Evolutionary conservation across 1,140 invertebrate genomes (phyloP), one percentile per base, ranked within the genome.

Genomic region (Teleogryllus occipitalis): DNA sequence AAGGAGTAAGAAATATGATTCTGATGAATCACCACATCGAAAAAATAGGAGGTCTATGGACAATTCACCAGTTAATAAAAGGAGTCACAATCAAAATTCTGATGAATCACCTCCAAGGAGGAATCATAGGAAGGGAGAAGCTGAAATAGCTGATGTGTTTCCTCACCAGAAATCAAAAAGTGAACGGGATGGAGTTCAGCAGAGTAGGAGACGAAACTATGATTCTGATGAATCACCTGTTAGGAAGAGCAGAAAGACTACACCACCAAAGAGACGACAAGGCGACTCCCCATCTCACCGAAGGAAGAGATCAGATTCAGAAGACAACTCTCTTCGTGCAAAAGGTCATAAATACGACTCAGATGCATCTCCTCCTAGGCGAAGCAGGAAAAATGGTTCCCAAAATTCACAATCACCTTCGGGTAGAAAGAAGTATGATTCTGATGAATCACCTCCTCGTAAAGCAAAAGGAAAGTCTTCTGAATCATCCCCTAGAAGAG

Each of bases 21-120:
- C 84, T 72, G 84, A 86, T 81, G 77, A 82, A 54, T 85, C 85
- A 72, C 84, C 85, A 49, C 83, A 82, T 15, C 82, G 85, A 79
- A 85, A 81, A 75, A 78, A 78, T 47, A 80, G 47, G 46, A 78
- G 73, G 10, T 22, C 39, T 65, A 22, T 46, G 47, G 75, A 7
- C 47, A 46, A 10, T n/a, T 75, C 49, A 46, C 75, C 75, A 76
- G 7, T 10, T 1, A 77, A 48, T 74, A 75, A 78, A 65, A 47
- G 47, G 14, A 80, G 39, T 77, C 21, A 81, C 12, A 46, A 47
- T 46, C 49, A 77, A 48, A 7, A 65, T 8, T 49, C 77, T 78
- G 21, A 27, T 4, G 22, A 15, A 65, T 72, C 47, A 49, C 78
- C 78, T 79, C 22, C 73, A 8, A 77, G 47, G 49, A 79, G 7